Evolutionary conservation across 1,140 invertebrate species (phyloP).

Genomic region (Scaptomyza hsui): DNA sequence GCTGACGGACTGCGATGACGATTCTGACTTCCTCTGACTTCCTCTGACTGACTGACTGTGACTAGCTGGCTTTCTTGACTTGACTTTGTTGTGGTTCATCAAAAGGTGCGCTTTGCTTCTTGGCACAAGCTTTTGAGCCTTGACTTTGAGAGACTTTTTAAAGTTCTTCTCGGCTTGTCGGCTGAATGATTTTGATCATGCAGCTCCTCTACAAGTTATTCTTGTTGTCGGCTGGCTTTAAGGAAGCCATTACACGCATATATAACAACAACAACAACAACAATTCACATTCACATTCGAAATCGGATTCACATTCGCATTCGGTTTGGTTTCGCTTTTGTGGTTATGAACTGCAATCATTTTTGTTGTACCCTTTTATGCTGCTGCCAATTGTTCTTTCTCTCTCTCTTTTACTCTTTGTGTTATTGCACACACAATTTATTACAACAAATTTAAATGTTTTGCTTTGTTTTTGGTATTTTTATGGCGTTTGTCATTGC

Average conservation of each 20-base stretch:
- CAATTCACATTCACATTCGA: conserved; percentile 29
- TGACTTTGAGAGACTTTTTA: conserved; percentile 31
- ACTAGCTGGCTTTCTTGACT: not conserved
- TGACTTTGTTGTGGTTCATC: conserved; percentile 12
- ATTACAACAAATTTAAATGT: conserved; percentile 82
- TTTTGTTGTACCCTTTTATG: conserved; percentile 29
- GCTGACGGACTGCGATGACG: conserved; percentile 4
- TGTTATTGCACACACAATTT: conserved; percentile 58
- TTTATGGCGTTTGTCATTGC: conserved; percentile 56
- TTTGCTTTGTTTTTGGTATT: conserved; percentile 59
- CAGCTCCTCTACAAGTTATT: conserved; percentile 10
- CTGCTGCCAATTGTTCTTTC: conserved; percentile 42
- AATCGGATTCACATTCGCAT: conserved; percentile 5
- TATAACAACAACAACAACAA: conserved; percentile 46
- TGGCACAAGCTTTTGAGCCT: conserved; percentile 12
- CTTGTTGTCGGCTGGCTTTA: conserved; percentile 61
- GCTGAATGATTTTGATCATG: conserved; percentile 72
- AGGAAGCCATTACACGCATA: conserved; percentile 83
- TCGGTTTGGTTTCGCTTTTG: not conserved
- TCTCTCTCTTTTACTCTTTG: conserved; percentile 17
- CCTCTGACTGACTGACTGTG: conserved; percentile 2
- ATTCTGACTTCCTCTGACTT: not conserved
- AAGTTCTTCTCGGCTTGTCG: conserved; percentile 24
- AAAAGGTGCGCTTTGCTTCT: conserved; percentile 14
- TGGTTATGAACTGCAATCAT: conserved; percentile 71